Evolutionary conservation across 2,888 invertebrate species (phyloP), one percentile per base, ranked within the genome.

Genomic region (Campaea margaritaria): DNA sequence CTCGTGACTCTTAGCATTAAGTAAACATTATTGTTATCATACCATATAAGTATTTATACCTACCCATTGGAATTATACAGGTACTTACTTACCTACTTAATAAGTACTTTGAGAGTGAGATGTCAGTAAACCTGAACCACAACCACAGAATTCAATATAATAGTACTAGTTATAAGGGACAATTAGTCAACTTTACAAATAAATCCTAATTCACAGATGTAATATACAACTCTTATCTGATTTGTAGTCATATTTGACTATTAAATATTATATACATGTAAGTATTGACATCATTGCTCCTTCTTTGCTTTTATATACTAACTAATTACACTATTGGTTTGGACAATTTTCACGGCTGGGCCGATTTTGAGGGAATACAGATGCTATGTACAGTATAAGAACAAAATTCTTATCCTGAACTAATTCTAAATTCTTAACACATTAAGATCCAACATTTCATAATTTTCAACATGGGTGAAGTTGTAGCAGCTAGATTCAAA

Each of bases 401-500:
- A 21, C 21, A 2, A 21, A 21, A 2, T 21, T 21, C 21, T 3
- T 21, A 21, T 5, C 2, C 21, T 21, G 2, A 21, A 21, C 21
- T 21, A n/a, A n/a, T 21, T 21, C 5, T 21, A 3, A 21, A 3
- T 3, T 21, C 5, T 21, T 31, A 31, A 31, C 31, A 31, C 31
- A 31, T 10, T 1, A 31, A 9, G 31, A 31, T 31, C 2, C 31
- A n/a, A n/a, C n/a, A n/a, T 31, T 31, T 31, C 10, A 31, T 9
- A 3, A 7, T 9, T 31, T 3, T 31, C 7, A 7, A 31, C 1
- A 9, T 31, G 31, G 10, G 7, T 10, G 10, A 31, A 31, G 31
- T 10, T 7, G 27, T 7, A 7, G 27, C 27, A 27, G 27, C 27
- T 7, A 27, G 38, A 10, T 31, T 47, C 15, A 63, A 60, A 79